A percentile compares a stretch with the other conserved stretches of the same genome.
These are phyloP conservation scores for Hemichromis elongatus DNA, from an alignment of 2,113 vertebrate genomes.

Conservation along the genomic window DNA sequence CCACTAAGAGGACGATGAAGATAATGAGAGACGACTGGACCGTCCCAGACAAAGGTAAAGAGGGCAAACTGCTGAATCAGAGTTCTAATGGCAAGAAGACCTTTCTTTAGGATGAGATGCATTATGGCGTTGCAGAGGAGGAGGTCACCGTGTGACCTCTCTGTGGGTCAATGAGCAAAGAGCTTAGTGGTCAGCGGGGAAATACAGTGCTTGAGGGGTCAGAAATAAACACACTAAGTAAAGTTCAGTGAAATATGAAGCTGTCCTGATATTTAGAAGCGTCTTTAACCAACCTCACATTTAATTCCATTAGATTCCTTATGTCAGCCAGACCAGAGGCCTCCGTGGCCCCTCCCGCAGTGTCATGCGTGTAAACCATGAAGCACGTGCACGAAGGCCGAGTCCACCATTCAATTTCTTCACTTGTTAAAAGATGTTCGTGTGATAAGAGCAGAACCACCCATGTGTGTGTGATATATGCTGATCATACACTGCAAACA, in stretches of 20 bases:
- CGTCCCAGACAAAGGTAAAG: neutral
- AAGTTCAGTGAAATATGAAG: neutral
- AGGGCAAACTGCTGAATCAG: neutral
- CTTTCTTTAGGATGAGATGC: neutral
- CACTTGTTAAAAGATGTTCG: neutral
- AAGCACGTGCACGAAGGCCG: neutral
- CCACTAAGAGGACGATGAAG: neutral
- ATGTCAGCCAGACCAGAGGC: neutral
- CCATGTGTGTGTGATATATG: neutral
- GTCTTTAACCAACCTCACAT: neutral
- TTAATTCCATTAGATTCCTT: neutral
- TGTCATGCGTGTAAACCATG: fast-evolving
- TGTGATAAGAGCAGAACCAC: neutral
- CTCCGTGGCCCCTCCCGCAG: neutral
- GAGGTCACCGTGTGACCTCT: neutral
- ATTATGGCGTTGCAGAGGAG: neutral
- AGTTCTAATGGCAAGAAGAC: neutral
- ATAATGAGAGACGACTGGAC: neutral
- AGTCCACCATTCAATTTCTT: neutral
- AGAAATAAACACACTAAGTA: neutral
- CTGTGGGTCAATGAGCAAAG: neutral
- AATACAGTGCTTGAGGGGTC: neutral
- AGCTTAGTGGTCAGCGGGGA: neutral
- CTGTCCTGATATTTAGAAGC: neutral
- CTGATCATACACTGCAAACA: neutral